These are phyloP conservation scores for Manis crassicaudata DNA, from an alignment of 2,797 vertebrate species.

Conservation along the genomic window DNA sequence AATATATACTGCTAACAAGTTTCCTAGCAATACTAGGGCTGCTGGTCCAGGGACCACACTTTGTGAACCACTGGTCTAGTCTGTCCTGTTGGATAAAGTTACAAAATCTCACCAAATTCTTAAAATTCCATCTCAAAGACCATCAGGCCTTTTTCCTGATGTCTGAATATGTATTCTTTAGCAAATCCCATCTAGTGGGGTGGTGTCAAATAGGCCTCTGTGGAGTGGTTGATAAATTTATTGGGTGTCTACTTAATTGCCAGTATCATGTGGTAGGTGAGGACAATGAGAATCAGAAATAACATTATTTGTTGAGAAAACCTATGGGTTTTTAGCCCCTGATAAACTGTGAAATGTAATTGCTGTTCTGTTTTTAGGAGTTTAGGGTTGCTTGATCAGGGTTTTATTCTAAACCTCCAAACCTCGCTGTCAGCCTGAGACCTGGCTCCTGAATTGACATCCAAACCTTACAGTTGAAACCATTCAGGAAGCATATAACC, in stretches of 20 bases:
- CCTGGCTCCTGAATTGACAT: background rate
- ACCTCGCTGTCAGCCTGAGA: background rate
- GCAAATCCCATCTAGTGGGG: background rate
- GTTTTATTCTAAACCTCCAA: background rate
- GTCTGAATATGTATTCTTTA: background rate
- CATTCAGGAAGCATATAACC: background rate
- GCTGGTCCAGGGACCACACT: background rate
- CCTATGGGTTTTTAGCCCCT: background rate
- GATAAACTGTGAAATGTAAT: background rate
- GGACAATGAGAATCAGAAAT: background rate
- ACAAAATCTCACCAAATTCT: background rate
- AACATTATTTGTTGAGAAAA: background rate
- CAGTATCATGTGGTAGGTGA: background rate
- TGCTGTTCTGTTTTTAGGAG: background rate
- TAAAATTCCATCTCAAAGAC: background rate
- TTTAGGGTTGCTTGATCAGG: background rate
- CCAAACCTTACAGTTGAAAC: background rate
- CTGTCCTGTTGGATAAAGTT: background rate
- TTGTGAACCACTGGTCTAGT: constrained; percentile 9
- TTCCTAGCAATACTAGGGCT: background rate
- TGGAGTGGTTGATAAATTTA: background rate
- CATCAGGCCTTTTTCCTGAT: background rate
- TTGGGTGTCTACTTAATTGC: background rate
- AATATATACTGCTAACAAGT: background rate
- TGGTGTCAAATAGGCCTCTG: background rate